Evolutionary conservation across 1,140 invertebrate genomes (phyloP), one percentile per base, ranked within the genome.

Genomic region (Brachionus manjavacas): DNA sequence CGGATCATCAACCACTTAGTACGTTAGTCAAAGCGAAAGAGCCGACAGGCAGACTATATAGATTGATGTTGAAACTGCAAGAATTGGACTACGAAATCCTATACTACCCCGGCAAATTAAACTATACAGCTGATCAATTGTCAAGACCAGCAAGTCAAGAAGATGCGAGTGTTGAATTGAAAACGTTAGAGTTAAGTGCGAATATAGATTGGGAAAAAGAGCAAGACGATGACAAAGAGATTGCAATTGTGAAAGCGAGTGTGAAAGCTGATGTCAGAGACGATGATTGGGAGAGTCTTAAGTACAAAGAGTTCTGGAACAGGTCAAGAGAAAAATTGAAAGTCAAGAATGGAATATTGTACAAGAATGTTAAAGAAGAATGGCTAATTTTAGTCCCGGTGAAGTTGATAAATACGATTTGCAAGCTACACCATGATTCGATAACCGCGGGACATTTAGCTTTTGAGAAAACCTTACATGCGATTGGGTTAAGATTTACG

Each of bases 1-100:
- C 83, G 39, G 83, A 84, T 76, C 83, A 84, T 60, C 39, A 84
- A 78, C 70, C 83, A 20, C 49, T 84, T n/a, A 39, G 35, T 28
- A 39, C 35, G 23, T 25, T 79, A n/a, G 41, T 46, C 28, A 60
- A 79, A 55, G 23, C 39, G 49, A 31, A 41, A 35, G 23, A 41
- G 11, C 39, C 39, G 49, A 55, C 39, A 23, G 74, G 43, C 43
- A 46, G 46, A 78, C 41, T 78, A 1, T 25, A 25, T 41, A 78
- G 74, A 49, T 49, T 35, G 43, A 23, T 49, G n/a, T 41, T 41
- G 11, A 78, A 46, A 49, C 74, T 78, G 46, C 74, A 78, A 49
- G 23, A 49, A 49, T 78, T 41, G 16, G 39, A 78, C 16, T 46
- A 49, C 28, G 43, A 78, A 49, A 78, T 78, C 39, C 41, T 49